Percentiles rank a stretch among this genome's conserved stretches.
phyloP scores from a whole-genome alignment of 2,888 invertebrate species.

The Andrena dorsata region DNA sequence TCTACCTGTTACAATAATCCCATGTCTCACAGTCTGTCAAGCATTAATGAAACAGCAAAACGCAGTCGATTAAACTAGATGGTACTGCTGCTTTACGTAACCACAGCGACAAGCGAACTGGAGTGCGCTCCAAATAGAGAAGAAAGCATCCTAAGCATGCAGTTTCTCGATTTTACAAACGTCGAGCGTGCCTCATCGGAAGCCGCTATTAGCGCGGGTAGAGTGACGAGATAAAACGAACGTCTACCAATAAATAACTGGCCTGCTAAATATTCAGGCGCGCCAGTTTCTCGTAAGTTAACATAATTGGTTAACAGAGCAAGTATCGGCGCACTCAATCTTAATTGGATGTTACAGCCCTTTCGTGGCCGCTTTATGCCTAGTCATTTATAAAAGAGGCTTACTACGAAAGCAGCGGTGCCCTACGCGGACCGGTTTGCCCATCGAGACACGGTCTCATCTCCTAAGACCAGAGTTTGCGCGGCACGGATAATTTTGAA shows the following conservation, averaged over 20 bases:
- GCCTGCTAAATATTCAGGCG: slow-evolving; percentile 26
- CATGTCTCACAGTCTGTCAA: too few relatives aligned
- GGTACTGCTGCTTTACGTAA: too few relatives aligned
- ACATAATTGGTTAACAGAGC: slow-evolving; percentile 54
- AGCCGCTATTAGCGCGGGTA: background rate
- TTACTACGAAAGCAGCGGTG: slow-evolving; percentile 12
- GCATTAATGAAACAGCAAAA: too few relatives aligned
- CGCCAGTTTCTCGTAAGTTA: slow-evolving; percentile 26
- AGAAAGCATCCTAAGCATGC: too few relatives aligned
- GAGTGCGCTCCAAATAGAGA: too few relatives aligned
- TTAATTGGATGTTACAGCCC: slow-evolving; percentile 50
- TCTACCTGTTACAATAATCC: too few relatives aligned
- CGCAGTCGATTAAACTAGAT: too few relatives aligned
- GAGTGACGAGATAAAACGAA: slow-evolving; percentile 21
- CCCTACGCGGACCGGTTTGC: slow-evolving; percentile 41
- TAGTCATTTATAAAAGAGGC: slow-evolving; percentile 52
- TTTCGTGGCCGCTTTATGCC: slow-evolving; percentile 41
- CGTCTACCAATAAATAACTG: slow-evolving; percentile 27
- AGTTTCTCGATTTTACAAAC: background rate
- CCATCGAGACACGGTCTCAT: slow-evolving; percentile 30
- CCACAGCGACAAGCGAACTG: too few relatives aligned
- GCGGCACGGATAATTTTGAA: slow-evolving; percentile 22
- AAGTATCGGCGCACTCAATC: slow-evolving; percentile 45
- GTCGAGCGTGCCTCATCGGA: background rate
- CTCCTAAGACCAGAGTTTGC: background rate